These are phyloP conservation scores for Leptopilina myrica DNA, from an alignment of 2,888 invertebrate species.

Conservation along the genomic window DNA sequence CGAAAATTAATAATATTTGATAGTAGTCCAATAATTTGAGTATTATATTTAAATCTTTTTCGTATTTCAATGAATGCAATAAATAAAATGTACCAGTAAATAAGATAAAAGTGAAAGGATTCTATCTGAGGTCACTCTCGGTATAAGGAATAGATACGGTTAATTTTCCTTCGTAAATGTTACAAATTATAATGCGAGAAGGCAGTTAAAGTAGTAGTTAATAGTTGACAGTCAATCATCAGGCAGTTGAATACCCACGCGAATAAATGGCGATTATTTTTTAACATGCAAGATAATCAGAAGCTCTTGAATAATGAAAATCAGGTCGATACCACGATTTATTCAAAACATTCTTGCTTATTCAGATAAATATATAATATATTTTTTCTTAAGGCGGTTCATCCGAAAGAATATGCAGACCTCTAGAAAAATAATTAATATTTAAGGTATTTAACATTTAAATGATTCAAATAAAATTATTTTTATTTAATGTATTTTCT, in stretches of 20 bases:
- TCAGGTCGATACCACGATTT: conserved; percentile 22
- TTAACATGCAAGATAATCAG: conserved; percentile 16
- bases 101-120: conserved; percentile 20
- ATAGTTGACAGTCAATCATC: conserved; percentile 4
- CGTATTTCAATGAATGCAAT: too few species aligned
- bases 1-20: too few species aligned
- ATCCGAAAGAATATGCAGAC: too few species aligned
- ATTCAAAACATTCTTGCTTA: conserved; percentile 26
- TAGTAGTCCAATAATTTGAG: too few species aligned
- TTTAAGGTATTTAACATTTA: too few species aligned
- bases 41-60: too few species aligned
- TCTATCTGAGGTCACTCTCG: background rate
- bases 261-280: conserved; percentile 9
- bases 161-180: conserved; percentile 14
- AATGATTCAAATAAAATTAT: too few species aligned
- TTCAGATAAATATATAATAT: background rate
- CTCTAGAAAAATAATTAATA: too few species aligned
- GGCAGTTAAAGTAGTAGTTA: conserved; percentile 12
- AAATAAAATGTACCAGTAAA: background rate
- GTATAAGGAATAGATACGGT: background rate
- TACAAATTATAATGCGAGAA: conserved; percentile 16
- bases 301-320: conserved; percentile 26
- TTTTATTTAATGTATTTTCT: too few species aligned
- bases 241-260: conserved; percentile 27
- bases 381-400: background rate